Evolutionary conservation across 2,797 vertebrate genomes (phyloP), one percentile per base, ranked within the genome.

Genomic region (Syncerus caffer): DNA sequence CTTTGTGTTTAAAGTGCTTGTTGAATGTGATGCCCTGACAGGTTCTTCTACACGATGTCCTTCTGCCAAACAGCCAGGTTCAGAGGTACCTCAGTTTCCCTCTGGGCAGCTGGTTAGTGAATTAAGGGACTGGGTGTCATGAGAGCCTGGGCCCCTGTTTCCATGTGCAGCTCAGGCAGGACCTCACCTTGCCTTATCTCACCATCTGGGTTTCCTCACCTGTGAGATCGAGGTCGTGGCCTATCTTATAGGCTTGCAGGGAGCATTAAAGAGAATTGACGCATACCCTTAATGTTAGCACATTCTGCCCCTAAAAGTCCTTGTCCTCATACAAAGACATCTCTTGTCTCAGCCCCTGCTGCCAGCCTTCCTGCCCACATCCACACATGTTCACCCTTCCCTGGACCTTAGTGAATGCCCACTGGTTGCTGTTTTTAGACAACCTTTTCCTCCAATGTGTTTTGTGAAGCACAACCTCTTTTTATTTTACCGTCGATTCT

Each of bases 361-460:
- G 10, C 19, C 23, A 31, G 31, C 80, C 31, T 1, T 19, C 74
- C 50, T 50, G 29, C n/a, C 64, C 42, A 3, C 9, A 8, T 57
- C 85, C 14, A 6, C 2, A 42, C 21, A 1, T 4, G 17, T 11
- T 0, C 5, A 0, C 27, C 38, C 45, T 38, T 31, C 53, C 53
- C 55, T 50, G 71, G 17, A 42, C 38, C 7, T 25, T 21, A 4
- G 8, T 29, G 9, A 47, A 23, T 23, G 47, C 16, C 29, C 45
- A 6, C 42, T 67, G 31, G 19, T 23, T 12, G 4, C 51, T 89
- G 51, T n/a, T 57, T 71, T 31, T 21, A 74, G 71, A 25, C 17
- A 16, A 1, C 11, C 17, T 79, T 29, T 17, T n/a, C 38, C 50
- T 27, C 31, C 34, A 16, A 13, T 47, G 34, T 34, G 23, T 78